Conservation (phyloP, 2,797 vertebrate genomes). For the Chromobotia macracanthus region DNA sequence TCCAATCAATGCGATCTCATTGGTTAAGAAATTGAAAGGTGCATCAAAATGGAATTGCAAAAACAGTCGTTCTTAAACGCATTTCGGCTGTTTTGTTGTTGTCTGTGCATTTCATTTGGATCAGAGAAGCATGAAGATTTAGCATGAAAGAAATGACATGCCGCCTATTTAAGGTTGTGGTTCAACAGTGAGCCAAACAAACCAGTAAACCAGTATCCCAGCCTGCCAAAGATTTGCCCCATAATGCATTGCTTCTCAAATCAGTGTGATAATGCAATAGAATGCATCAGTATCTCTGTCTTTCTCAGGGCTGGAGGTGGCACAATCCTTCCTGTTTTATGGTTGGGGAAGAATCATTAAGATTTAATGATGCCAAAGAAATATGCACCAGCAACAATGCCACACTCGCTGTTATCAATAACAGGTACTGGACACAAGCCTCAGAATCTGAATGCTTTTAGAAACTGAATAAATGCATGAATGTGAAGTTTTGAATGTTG, state of each 20-base stretch:
- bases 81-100: too few species aligned
- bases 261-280: background rate
- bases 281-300: slow-evolving; percentile 5
- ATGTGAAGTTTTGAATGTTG: background rate
- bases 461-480: background rate
- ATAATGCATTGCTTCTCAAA: background rate
- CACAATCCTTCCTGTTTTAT: slow-evolving; percentile 94
- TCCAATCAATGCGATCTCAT: too few species aligned
- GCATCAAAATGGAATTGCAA: background rate
- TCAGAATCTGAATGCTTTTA: background rate
- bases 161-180: background rate
- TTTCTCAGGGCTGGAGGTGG: slow-evolving; percentile 91
- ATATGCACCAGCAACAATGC: slow-evolving; percentile 80
- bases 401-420: slow-evolving; percentile 86
- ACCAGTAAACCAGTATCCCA: background rate
- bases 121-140: background rate
- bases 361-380: slow-evolving; percentile 84
- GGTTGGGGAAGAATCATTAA: slow-evolving; percentile 85
- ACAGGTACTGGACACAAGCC: slow-evolving; percentile 79
- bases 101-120: too few species aligned
- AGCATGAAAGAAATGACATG: background rate
- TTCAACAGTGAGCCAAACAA: background rate
- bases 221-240: background rate
- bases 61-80: too few species aligned
- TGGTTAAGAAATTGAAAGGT: too few species aligned